Conservation (phyloP, 2,113 vertebrate species). For the Delphinapterus leucas region DNA sequence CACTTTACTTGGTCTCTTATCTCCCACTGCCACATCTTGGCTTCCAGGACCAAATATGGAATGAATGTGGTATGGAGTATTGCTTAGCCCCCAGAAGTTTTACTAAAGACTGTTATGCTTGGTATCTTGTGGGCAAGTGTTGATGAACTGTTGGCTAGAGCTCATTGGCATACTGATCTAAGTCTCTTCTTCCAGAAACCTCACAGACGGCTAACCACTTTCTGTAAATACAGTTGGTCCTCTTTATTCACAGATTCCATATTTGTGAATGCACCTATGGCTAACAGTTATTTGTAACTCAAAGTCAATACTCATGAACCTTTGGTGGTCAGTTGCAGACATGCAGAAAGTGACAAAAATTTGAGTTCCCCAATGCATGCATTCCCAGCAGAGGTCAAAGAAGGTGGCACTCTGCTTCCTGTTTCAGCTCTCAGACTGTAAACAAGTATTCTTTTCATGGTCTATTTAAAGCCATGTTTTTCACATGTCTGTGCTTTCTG, state of each 20-base stretch:
- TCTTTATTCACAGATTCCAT: background rate
- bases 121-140: background rate
- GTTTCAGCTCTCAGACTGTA: background rate
- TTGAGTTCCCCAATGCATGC: no score
- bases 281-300: background rate
- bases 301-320: background rate
- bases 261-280: background rate
- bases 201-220: background rate
- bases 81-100: background rate
- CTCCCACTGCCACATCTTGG: background rate
- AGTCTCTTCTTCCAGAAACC: background rate
- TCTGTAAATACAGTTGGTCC: background rate
- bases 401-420: background rate
- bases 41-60: background rate
- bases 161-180: background rate
- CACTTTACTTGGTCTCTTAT: background rate
- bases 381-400: background rate
- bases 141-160: background rate
- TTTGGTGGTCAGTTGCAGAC: background rate
- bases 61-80: background rate
- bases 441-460: background rate
- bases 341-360: rapidly evolving
- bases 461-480: background rate
- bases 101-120: background rate
- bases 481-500: background rate